Evolutionary conservation across 2,888 invertebrate species (phyloP), one percentile per base, ranked within the genome.

Genomic region (Drosophila picticornis): DNA sequence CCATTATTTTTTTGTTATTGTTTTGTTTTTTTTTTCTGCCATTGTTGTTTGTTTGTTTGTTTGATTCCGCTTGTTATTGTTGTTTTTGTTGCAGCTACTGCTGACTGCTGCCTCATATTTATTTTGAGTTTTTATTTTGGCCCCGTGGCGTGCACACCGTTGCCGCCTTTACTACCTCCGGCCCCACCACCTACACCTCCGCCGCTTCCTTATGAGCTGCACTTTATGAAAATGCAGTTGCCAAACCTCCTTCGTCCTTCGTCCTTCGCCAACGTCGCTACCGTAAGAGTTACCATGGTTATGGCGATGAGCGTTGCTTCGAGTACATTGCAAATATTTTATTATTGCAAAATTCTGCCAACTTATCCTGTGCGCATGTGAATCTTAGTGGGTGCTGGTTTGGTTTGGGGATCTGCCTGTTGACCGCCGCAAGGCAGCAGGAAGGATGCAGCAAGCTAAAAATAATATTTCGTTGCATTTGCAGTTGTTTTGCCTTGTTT

Each of bases 271-370:
- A 55, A 40, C 65, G 75, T 32, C 57, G n/a, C 40, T 40, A 29
- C 59, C 38, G 40, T 31, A 27, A 38, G 48, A 38, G 50, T 52
- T 53, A 62, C 62, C 70, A 55, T 58, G 67, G 73, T 48, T 34
- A 40, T 59, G 34, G 56, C 43, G 32, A 9, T 50, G 77, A 61
- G 46, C 59, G 52, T 25, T 61, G 78, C 68, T 88, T 86, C 85
- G 83, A 86, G 85, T 90, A 89, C 85, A 91, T 90, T 76, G 88
- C 83, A 90, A 91, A 91, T 90, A 91, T 91, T 90, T 90, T 90
- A 91, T 90, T 90, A 91, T 91, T 90, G 91, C 89, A 80, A 83
- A 90, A 91, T 90, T 90, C 85, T 79, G 76, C 80, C 91, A 88
- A 91, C 86, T 91, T 91, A 91, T 85, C 77, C 89, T 77, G 67